Evolutionary conservation across 92 coral and sea anemone genomes (phyloP).

Genomic region (Anthopleura xanthogrammica): DNA sequence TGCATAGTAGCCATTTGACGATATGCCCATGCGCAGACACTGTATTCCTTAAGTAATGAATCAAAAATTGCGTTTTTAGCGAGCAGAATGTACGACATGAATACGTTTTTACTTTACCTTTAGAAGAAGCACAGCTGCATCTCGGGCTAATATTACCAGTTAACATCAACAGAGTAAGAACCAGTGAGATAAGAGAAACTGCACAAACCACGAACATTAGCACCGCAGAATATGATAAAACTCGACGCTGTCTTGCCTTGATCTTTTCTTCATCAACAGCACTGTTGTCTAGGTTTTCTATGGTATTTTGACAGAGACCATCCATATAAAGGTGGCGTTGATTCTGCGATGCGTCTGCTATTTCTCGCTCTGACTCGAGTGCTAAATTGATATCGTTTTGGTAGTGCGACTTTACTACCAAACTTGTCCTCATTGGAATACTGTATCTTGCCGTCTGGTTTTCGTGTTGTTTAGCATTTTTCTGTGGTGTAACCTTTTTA

Average conservation of each 20-base stretch:
- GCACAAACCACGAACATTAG: neutral
- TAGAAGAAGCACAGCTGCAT: neutral
- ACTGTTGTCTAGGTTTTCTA: neutral
- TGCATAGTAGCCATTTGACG: no score
- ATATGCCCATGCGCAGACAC: no score
- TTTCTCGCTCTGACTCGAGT: neutral
- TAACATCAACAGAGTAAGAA: neutral
- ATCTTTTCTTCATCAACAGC: neutral
- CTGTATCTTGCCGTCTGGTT: neutral
- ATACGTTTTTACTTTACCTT: neutral
- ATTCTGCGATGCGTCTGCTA: neutral
- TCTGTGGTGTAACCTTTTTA: neutral
- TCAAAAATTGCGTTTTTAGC: no score
- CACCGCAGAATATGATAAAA: neutral
- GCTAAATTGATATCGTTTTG: neutral
- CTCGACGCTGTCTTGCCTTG: neutral
- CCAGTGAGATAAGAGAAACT: constrained; percentile 1
- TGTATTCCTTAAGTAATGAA: no score
- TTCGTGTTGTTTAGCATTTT: neutral
- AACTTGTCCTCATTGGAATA: neutral
- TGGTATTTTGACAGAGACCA: constrained; percentile 1
- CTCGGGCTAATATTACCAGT: neutral
- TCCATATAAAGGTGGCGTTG: neutral
- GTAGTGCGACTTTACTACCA: neutral
- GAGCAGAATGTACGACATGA: no score